Evolutionary conservation across 2,797 vertebrate species (phyloP).

Genomic region (Moxostoma hubbsi): DNA sequence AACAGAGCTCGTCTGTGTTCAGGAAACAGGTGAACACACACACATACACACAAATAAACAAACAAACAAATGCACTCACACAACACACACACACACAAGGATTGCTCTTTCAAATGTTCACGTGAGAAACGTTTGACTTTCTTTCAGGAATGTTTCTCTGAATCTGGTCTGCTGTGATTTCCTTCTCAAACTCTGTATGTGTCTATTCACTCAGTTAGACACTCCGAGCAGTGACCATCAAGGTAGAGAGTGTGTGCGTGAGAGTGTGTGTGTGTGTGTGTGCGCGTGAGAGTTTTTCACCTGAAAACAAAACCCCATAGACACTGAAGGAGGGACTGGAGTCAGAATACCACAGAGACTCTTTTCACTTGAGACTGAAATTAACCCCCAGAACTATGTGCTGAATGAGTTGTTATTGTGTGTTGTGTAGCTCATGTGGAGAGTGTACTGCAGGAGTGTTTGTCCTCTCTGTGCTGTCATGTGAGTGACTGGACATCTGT

Average conservation of each 20-base stretch:
- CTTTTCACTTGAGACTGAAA: too few relatives aligned
- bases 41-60: conserved; percentile 20
- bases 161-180: conserved; percentile 88
- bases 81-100: neutral
- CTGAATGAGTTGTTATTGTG: too few relatives aligned
- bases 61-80: conserved; percentile 76
- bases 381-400: too few relatives aligned
- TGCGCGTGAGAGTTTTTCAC: neutral
- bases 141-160: conserved; percentile 81
- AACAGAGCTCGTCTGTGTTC: conserved; percentile 88
- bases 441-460: conserved; percentile 77
- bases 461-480: conserved; percentile 81
- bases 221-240: conserved; percentile 65
- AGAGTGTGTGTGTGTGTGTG: conserved; percentile 26
- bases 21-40: conserved; percentile 80
- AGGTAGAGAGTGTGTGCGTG: conserved; percentile 70
- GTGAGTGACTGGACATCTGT: conserved; percentile 82
- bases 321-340: too few relatives aligned
- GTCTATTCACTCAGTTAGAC: conserved; percentile 79
- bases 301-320: too few relatives aligned
- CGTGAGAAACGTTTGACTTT: conserved; percentile 1
- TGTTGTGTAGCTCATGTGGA: conserved; percentile 67
- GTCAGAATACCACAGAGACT: too few relatives aligned
- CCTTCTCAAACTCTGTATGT: conserved; percentile 84
- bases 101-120: neutral